phyloP scores from a whole-genome alignment of 2,888 invertebrate genomes.

The Sinohyriopsis cumingii region DNA sequence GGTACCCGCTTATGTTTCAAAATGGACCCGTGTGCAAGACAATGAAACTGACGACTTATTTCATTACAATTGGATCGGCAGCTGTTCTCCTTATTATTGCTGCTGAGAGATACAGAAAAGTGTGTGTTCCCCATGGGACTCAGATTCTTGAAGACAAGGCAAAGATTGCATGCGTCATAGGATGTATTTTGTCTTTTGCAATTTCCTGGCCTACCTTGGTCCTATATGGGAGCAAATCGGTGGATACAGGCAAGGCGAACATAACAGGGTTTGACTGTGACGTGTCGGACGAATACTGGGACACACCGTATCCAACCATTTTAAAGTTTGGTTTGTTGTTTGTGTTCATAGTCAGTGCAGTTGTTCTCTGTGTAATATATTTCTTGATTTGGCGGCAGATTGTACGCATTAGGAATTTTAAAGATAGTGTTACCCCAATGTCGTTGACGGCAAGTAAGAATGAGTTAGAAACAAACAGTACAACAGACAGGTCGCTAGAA shows the following conservation, averaged over 20 bases:
- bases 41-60: not conserved
- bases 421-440: too few relatives aligned
- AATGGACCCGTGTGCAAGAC: constrained; percentile 1
- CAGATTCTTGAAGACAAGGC: constrained; percentile 1
- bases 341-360: too few relatives aligned
- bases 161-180: not conserved
- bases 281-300: too few relatives aligned
- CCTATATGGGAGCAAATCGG: not conserved
- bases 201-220: not conserved
- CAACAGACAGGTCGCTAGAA: too few relatives aligned
- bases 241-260: constrained; percentile 3
- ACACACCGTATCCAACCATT: too few relatives aligned
- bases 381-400: too few relatives aligned
- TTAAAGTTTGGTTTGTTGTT: too few relatives aligned
- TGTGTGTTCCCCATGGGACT: too few relatives aligned
- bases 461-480: too few relatives aligned
- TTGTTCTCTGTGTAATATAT: too few relatives aligned
- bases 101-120: constrained; percentile 1
- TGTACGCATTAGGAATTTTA: too few relatives aligned
- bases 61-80: constrained; percentile 2
- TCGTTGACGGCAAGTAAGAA: too few relatives aligned
- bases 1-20: constrained; percentile 6
- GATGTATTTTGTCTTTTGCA: not conserved
- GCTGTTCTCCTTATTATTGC: constrained; percentile 2
- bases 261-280: constrained; percentile 6